Conservation (phyloP, 64 coral and sea anemone genomes). For the Actinia tenebrosa region DNA sequence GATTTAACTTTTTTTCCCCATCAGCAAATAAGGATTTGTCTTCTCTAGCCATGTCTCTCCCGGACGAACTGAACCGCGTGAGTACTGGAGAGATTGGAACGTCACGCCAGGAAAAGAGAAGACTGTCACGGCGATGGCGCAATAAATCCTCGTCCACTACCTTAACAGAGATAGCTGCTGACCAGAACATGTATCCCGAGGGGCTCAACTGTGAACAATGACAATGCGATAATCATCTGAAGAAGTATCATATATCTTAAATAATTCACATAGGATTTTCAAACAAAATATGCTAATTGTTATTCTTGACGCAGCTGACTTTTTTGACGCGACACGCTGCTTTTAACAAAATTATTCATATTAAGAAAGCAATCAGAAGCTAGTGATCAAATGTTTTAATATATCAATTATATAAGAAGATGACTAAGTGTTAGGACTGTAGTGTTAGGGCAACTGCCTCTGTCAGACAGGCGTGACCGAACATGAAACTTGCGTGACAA, state of each 20-base stretch:
- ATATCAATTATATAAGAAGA: not conserved
- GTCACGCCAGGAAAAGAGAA: constrained; percentile 52
- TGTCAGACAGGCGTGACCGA: too few species aligned
- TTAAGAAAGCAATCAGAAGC: not conserved
- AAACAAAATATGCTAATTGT: not conserved
- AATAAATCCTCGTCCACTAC: constrained; percentile 40
- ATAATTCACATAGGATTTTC: constrained; percentile 5
- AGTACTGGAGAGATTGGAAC: constrained; percentile 31
- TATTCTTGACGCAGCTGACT: not conserved
- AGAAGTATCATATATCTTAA: not conserved
- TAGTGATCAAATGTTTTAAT: constrained; percentile 1
- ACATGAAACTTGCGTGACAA: not conserved
- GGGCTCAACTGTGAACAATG: constrained; percentile 10
- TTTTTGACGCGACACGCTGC: not conserved
- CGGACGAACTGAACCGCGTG: constrained; percentile 68
- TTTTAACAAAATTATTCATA: constrained; percentile 1
- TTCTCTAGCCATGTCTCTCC: constrained; percentile 60
- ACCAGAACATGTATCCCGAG: not conserved
- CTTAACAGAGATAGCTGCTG: not conserved
- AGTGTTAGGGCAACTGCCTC: too few species aligned
- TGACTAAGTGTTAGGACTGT: too few species aligned
- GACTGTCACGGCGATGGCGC: constrained; percentile 63
- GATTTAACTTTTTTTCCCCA: not conserved
- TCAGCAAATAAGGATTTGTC: constrained; percentile 28
- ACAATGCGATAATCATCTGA: not conserved